Base-by-base conservation (phyloP, 2,888 invertebrate species). In the Trachelus stipa region DNA sequence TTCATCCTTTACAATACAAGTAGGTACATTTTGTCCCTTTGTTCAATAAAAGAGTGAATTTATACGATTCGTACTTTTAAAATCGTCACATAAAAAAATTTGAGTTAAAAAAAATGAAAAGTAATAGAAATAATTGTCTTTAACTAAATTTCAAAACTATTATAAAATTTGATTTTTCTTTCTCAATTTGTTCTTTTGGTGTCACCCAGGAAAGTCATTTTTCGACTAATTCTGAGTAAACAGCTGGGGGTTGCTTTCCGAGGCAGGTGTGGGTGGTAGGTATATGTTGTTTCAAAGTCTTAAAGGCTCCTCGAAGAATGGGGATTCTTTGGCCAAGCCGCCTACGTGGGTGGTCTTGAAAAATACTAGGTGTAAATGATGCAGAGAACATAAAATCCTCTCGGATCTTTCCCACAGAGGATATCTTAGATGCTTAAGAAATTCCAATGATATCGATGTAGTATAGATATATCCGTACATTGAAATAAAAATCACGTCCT, bases 261-360 rank as follows among this genome's bases (percentile, higher is more conserved):
- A 76, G 75, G 74, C 56, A 74, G 75, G 35, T 85, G 86, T 87
- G 88, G 81, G 82, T 79, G 76, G 81, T 87, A 89, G 89, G 88
- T 89, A 89, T 88, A 86, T 88, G 87, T 88, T 89, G 87, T 88
- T 86, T 86, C 85, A 85, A 84, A 87, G 84, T 85, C 84, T 87
- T 85, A 81, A 83, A 86, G 83, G 83, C 79, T 83, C 82, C 83
- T 83, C 79, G 79, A 80, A 80, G 75, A 73, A 80, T 71, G 79
- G 76, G 77, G 82, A 84, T 80, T 80, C 85, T 83, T 85, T 85
- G 80, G 80, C 12, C 68, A 40, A 74, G 82, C 82, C 85, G 85
- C 85, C 85, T 73, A 81, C 78, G 83, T 84, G 86, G 87, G 87
- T 87, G 87, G 87, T 83, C 84, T 76, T 23, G 31, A 37, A 68